Conservation (phyloP, 2,113 vertebrate genomes). For the Rhinogobius similis region DNA sequence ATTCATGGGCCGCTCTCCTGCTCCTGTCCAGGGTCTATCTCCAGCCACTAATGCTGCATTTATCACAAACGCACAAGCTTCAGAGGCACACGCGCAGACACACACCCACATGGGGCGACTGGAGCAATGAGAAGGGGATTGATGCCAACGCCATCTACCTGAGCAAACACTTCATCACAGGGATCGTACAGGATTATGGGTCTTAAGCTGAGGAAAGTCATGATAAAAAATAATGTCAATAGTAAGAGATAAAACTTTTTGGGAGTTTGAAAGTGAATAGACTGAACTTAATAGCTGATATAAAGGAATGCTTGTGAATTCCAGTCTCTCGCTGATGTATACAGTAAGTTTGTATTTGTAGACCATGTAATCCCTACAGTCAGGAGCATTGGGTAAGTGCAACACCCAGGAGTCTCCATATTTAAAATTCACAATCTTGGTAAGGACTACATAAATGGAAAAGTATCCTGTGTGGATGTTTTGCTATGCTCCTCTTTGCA, state of each 20-base stretch:
- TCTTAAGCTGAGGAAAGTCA: constrained; percentile 47
- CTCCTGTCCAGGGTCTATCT: constrained; percentile 69
- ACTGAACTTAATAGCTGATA: neutral
- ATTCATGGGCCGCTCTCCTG: constrained; percentile 61
- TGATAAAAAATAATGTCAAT: constrained; percentile 3
- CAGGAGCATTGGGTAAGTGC: too few species aligned
- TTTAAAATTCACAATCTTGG: neutral
- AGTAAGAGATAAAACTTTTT: neutral
- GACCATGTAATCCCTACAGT: too few species aligned
- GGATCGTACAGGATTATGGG: constrained; percentile 61
- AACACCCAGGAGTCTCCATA: too few species aligned
- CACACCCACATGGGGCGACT: constrained; percentile 28
- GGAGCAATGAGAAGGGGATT: constrained; percentile 42
- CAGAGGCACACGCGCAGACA: constrained; percentile 5
- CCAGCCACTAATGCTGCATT: constrained; percentile 55
- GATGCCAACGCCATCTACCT: constrained; percentile 48
- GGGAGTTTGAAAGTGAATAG: neutral
- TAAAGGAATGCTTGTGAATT: neutral
- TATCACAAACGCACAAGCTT: constrained; percentile 42
- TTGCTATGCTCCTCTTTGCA: too few species aligned
- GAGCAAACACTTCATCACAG: constrained; percentile 66
- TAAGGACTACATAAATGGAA: neutral
- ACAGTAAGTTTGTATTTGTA: too few species aligned
- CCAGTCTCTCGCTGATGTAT: neutral
- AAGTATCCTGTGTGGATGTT: neutral